phyloP scores from a whole-genome alignment of 2,888 invertebrate genomes.

The Entomobrya proxima region DNA sequence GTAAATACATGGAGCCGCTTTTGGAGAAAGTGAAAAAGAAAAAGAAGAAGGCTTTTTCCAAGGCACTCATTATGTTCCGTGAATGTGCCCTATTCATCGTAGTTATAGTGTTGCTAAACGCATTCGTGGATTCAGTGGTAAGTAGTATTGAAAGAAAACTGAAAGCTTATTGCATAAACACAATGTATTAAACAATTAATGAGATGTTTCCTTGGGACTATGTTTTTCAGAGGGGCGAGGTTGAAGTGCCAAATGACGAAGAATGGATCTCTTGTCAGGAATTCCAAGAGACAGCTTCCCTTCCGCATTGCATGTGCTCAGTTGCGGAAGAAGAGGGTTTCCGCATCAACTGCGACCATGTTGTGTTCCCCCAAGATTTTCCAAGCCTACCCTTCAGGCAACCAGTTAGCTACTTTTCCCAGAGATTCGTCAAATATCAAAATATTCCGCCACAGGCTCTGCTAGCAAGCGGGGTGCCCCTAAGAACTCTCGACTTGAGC shows the following conservation, averaged over 20 bases:
- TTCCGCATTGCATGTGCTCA: conserved; percentile 73
- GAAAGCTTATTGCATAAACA: background rate
- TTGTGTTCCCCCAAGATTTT: conserved; percentile 88
- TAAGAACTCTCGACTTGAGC: conserved; percentile 88
- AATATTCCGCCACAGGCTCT: conserved; percentile 84
- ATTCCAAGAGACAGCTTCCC: conserved; percentile 66
- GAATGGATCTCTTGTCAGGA: conserved; percentile 72
- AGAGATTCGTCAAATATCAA: conserved; percentile 88
- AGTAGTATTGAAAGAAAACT: background rate
- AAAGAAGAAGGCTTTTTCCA: background rate
- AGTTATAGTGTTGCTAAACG: background rate
- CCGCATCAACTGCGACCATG: conserved; percentile 83
- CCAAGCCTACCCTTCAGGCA: conserved; percentile 87
- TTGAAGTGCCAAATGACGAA: conserved; percentile 70
- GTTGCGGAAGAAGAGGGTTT: conserved; percentile 72
- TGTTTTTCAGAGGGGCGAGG: conserved; percentile 14
- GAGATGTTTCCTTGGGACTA: background rate
- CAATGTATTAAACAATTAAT: background rate
- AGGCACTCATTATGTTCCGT: background rate
- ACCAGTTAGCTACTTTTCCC: conserved; percentile 88
- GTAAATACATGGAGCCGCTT: background rate
- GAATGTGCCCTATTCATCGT: background rate
- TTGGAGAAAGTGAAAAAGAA: background rate
- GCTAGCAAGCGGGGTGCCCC: conserved; percentile 84
- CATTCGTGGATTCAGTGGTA: background rate